Percentiles rank a stretch among this genome's conserved stretches.
These are phyloP conservation scores for Thymelicus lineola DNA, from an alignment of 2,888 invertebrate species.

Conservation along the genomic window DNA sequence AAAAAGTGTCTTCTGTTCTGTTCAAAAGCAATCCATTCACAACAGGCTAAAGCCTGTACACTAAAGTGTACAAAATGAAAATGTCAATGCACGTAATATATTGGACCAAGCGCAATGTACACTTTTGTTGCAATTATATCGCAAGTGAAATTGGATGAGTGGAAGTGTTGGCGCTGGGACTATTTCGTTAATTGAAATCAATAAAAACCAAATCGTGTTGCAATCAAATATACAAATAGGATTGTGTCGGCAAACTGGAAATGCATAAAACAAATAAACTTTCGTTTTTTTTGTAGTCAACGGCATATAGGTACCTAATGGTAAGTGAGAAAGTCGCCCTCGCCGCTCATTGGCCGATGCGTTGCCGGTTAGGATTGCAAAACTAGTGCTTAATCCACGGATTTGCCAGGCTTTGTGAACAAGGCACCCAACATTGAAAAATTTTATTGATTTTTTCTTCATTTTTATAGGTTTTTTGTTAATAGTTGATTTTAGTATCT, in stretches of 20 bases:
- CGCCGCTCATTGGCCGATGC: too few relatives aligned
- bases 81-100: conserved; percentile 31
- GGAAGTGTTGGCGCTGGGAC: conserved; percentile 19
- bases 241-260: conserved; percentile 14
- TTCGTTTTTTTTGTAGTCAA: too few relatives aligned
- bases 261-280: not conserved
- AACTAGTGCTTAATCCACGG: too few relatives aligned
- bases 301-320: too few relatives aligned
- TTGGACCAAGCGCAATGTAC: conserved; percentile 29
- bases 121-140: conserved; percentile 11
- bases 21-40: conserved; percentile 14
- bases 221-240: not conserved
- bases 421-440: too few relatives aligned
- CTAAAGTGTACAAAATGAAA: conserved; percentile 30
- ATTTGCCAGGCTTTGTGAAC: too few relatives aligned
- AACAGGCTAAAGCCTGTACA: too few relatives aligned
- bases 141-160: conserved; percentile 19
- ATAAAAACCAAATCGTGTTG: conserved; percentile 11
- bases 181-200: conserved; percentile 19
- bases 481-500: too few relatives aligned
- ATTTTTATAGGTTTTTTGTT: too few relatives aligned
- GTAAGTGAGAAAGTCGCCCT: too few relatives aligned
- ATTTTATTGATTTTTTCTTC: too few relatives aligned
- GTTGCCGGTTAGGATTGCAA: too few relatives aligned
- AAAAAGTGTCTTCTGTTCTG: conserved; percentile 3